Base-by-base conservation (phyloP, 1,140 invertebrate genomes). In the Pararge aegeria region DNA sequence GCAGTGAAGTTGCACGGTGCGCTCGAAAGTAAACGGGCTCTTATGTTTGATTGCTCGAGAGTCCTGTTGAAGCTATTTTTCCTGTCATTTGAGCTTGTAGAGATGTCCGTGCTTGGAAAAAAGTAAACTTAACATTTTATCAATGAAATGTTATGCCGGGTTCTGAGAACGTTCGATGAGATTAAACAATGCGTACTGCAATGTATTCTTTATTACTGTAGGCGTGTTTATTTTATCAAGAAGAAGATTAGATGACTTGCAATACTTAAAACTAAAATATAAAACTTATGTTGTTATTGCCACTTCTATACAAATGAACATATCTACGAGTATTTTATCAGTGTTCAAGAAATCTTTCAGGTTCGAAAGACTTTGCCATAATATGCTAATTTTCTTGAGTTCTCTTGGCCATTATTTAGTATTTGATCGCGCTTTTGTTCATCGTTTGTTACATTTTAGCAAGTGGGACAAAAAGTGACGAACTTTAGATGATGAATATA, bases 401-500 rank as follows among this genome's bases (percentile, higher is more conserved):
- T n/a, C n/a, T n/a, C n/a, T n/a, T n/a, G n/a, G n/a, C n/a, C 27
- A 27, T 27, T 7, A 27, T 27, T 27, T 27, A 7, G 27, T 27
- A 27, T 27, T 27, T 1, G 10, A 27, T 27, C n/a, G n/a, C 30
- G 30, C 30, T 34, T 34, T 34, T 34, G 30, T 10, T 12, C 30
- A 34, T n/a, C 3, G 7, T 34, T 12, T 12, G 10, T 34, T 10
- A 34, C 30, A 34, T 10, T 34, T 34, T 34, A 34, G 30, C 30
- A 34, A 34, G 3, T 34, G 30, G 30, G 30, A n/a, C 3, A 42
- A 42, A 51, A 58, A 58, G 37, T 58, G 21, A 51, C 13, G 48
- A 51, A 58, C 42, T 58, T 50, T 50, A 40, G 55, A 57, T 57
- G 38, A 51, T 51, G 34, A 51, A 57, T 42, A 50, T 50, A 50